Evolutionary conservation across 2,888 invertebrate genomes (phyloP).

Genomic region (Heliconius ethilla): DNA sequence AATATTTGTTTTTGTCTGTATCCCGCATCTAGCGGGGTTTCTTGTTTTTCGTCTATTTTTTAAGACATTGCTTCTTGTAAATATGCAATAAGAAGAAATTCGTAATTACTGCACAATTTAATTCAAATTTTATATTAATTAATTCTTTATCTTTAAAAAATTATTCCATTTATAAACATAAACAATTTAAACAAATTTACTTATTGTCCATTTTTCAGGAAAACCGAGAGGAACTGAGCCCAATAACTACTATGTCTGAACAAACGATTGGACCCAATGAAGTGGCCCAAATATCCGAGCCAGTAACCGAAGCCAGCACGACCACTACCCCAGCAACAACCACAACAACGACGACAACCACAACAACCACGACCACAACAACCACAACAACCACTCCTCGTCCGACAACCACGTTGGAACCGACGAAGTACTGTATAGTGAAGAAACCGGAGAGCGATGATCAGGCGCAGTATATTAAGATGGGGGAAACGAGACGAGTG

Average conservation of each 20-base stretch:
- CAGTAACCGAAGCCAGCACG: slow-evolving; percentile 65
- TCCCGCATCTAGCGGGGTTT: neutral
- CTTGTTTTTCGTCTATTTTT: no score
- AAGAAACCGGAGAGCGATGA: slow-evolving; percentile 91
- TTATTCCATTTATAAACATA: neutral
- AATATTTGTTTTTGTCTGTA: neutral
- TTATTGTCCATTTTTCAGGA: slow-evolving; percentile 53
- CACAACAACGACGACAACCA: slow-evolving; percentile 64
- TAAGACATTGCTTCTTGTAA: neutral
- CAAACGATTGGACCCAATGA: slow-evolving; percentile 72
- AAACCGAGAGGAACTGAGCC: slow-evolving; percentile 65
- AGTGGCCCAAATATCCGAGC: slow-evolving; percentile 72
- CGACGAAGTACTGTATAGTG: slow-evolving; percentile 88
- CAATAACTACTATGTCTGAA: slow-evolving; percentile 75
- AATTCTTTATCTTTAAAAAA: no score
- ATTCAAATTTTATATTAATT: no score
- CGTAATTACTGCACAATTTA: no score
- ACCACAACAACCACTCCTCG: slow-evolving; percentile 76
- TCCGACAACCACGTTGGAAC: slow-evolving; percentile 83
- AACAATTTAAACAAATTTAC: neutral
- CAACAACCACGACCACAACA: slow-evolving; percentile 71
- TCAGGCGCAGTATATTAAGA: slow-evolving; percentile 88
- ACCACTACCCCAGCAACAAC: slow-evolving; percentile 62
- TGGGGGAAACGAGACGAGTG: slow-evolving; percentile 93
- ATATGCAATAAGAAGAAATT: no score